Evolutionary conservation across 1,140 invertebrate genomes (phyloP).

Genomic region (Hestina assimilis): DNA sequence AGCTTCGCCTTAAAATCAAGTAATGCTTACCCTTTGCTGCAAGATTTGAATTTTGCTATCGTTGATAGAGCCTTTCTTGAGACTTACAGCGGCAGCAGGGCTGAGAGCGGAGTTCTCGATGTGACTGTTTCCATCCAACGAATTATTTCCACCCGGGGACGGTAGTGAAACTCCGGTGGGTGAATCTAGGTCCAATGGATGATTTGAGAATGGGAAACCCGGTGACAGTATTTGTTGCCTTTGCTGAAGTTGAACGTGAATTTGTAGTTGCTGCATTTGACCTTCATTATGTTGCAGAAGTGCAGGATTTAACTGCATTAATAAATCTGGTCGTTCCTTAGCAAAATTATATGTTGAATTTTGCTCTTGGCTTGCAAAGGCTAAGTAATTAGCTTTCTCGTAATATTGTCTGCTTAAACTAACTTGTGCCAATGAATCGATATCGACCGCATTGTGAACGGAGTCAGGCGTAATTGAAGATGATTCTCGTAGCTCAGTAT

Average conservation of each 20-base stretch:
- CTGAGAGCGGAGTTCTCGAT: conserved; percentile 80
- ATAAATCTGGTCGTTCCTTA: conserved; percentile 70
- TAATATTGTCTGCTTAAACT: conserved; percentile 78
- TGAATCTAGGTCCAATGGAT: conserved; percentile 85
- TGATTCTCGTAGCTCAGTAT: conserved; percentile 78
- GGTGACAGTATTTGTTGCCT: conserved; percentile 83
- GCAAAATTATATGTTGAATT: conserved; percentile 65
- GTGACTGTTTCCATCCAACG: conserved; percentile 81
- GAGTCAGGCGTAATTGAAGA: conserved; percentile 82
- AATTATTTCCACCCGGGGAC: conserved; percentile 85
- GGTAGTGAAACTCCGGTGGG: conserved; percentile 88
- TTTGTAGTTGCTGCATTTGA: conserved; percentile 83
- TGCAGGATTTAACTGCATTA: conserved; percentile 71
- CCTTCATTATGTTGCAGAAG: conserved; percentile 74
- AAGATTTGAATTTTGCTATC: conserved; percentile 88
- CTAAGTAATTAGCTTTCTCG: conserved; percentile 74
- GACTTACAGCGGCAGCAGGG: conserved; percentile 82
- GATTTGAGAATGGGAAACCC: conserved; percentile 84
- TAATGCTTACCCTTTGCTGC: conserved; percentile 91
- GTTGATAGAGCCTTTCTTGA: conserved; percentile 78
- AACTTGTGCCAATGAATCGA: conserved; percentile 83
- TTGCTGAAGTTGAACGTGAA: conserved; percentile 83
- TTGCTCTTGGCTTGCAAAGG: conserved; percentile 77
- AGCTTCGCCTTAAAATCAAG: conserved; percentile 79
- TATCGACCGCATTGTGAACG: conserved; percentile 83